phyloP scores from a whole-genome alignment of 2,797 vertebrate genomes.

The Darevskia nairensis region DNA sequence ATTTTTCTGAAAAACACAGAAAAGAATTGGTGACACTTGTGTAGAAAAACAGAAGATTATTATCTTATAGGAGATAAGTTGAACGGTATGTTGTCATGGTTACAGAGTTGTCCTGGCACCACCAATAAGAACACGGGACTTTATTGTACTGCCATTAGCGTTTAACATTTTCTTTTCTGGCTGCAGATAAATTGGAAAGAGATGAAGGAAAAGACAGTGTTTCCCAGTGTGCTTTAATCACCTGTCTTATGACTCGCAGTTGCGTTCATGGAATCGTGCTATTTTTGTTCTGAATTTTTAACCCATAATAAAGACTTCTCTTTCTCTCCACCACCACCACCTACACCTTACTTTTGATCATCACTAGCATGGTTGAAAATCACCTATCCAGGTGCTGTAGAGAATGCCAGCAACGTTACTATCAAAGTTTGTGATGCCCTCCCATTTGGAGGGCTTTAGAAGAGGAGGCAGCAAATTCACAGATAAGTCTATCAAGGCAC shows the following conservation, averaged over 20 bases:
- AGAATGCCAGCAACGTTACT: too few species aligned
- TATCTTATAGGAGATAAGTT: conserved; percentile 50
- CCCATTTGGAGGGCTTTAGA: too few species aligned
- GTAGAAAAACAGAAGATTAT: conserved; percentile 63
- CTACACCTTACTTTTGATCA: neutral
- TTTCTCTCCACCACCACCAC: neutral
- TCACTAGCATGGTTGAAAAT: neutral
- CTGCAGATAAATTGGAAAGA: conserved; percentile 23
- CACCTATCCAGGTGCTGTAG: neutral
- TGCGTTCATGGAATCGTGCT: too few species aligned
- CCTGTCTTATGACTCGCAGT: neutral
- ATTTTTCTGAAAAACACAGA: neutral
- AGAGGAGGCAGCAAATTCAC: too few species aligned
- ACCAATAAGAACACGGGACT: conserved; percentile 38
- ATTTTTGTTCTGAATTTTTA: neutral
- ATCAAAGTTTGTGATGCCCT: too few species aligned
- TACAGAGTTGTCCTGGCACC: conserved; percentile 37
- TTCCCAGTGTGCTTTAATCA: neutral
- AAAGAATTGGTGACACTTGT: neutral
- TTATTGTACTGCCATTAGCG: conserved; percentile 42
- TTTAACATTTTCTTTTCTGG: conserved; percentile 36
- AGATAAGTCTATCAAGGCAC: too few species aligned
- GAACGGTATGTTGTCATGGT: conserved; percentile 67
- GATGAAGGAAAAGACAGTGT: neutral
- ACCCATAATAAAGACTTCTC: neutral